phyloP scores from a whole-genome alignment of 2,113 vertebrate genomes.

The Forbesichthys papilliferus region DNA sequence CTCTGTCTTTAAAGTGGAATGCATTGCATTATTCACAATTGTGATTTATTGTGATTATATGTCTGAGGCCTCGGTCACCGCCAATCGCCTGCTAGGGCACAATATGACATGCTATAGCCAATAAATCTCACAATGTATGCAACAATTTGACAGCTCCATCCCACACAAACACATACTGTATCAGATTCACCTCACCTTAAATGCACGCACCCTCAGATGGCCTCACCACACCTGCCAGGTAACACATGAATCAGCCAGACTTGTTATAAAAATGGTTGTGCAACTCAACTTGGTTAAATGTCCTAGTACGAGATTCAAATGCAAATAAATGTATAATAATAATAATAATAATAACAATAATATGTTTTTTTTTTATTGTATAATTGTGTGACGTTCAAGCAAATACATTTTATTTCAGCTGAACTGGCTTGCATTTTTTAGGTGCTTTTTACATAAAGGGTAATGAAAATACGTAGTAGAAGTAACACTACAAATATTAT shows the following conservation, averaged over 20 bases:
- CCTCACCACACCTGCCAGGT: conserved; percentile 56
- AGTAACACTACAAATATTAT: no score
- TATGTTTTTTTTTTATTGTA: no score
- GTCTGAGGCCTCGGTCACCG: conserved; percentile 10
- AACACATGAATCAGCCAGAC: conserved; percentile 67
- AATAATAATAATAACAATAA: no score
- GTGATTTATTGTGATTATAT: conserved; percentile 38
- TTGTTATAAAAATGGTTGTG: conserved; percentile 28
- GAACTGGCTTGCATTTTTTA: no score
- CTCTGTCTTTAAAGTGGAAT: conserved; percentile 9
- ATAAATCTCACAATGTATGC: conserved; percentile 49
- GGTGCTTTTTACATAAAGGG: no score
- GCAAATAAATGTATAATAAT: no score
- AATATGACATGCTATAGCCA: conserved; percentile 16
- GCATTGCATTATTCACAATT: conserved; percentile 39
- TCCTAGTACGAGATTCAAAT: no score
- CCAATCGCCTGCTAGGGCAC: conserved; percentile 28
- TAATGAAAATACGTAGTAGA: no score
- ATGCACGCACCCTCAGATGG: conserved; percentile 48
- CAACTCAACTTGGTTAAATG: no score
- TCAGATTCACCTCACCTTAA: conserved; percentile 37
- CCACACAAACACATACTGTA: conserved; percentile 31
- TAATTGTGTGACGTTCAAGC: no score
- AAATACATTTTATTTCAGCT: no score
- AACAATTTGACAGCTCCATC: conserved; percentile 10